phyloP scores from a whole-genome alignment of 1,140 invertebrate species.

The Drosophila bipectinata region DNA sequence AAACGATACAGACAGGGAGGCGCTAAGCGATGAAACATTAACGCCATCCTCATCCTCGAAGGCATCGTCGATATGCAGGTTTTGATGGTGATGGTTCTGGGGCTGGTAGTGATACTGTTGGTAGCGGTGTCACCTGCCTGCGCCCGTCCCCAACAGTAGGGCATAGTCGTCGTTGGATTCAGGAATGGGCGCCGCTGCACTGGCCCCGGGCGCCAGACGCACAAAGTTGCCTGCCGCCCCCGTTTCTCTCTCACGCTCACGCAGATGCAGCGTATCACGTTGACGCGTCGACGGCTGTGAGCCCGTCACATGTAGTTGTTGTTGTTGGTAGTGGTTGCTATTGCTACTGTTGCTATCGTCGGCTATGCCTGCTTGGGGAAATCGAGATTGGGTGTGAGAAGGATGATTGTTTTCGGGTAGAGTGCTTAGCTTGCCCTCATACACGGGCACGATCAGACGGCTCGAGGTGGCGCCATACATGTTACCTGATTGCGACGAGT shows the following conservation, averaged over 20 bases:
- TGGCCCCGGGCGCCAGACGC: slow-evolving; percentile 42
- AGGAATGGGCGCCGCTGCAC: slow-evolving; percentile 71
- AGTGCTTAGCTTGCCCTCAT: slow-evolving; percentile 57
- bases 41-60: slow-evolving; percentile 65
- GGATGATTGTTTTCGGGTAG: slow-evolving; percentile 48
- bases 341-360: slow-evolving; percentile 56
- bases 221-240: slow-evolving; percentile 55
- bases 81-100: slow-evolving; percentile 48
- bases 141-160: slow-evolving; percentile 65
- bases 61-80: slow-evolving; percentile 52
- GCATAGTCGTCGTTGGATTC: slow-evolving; percentile 79
- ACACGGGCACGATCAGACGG: slow-evolving; percentile 63
- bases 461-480: slow-evolving; percentile 67
- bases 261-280: slow-evolving; percentile 68
- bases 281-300: slow-evolving; percentile 52
- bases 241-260: slow-evolving; percentile 45
- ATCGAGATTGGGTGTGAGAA: slow-evolving; percentile 76
- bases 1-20: slow-evolving; percentile 73
- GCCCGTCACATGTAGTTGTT: slow-evolving; percentile 61
- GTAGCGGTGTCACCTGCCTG: slow-evolving; percentile 79
- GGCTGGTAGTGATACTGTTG: slow-evolving; percentile 64
- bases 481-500: slow-evolving; percentile 69
- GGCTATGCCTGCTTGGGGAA: slow-evolving; percentile 72
- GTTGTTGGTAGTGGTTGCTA: slow-evolving; percentile 77
- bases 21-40: slow-evolving; percentile 68